A percentile compares a stretch with the other conserved stretches of the same genome.
phyloP scores from a whole-genome alignment of 35 echinoderm and acorn worm species.

The Apostichopus californicus region DNA sequence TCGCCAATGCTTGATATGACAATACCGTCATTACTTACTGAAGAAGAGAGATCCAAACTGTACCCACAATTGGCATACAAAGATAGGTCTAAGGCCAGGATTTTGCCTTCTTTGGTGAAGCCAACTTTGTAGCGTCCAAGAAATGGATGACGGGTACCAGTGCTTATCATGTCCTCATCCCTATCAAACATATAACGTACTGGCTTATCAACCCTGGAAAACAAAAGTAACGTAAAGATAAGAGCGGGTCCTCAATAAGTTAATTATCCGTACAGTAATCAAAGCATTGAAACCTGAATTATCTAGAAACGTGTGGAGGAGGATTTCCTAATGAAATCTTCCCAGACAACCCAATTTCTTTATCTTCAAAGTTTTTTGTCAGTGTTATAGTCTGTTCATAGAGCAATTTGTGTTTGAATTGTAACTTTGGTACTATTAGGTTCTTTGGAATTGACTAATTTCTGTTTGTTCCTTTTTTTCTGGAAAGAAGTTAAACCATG shows the following conservation, averaged over 20 bases:
- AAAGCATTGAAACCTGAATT: too few species aligned
- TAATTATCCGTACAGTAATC: too few species aligned
- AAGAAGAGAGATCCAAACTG: constrained; percentile 59
- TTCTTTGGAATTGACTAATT: too few species aligned
- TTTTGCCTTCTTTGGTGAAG: constrained; percentile 72
- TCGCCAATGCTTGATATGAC: too few species aligned
- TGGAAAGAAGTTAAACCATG: not conserved
- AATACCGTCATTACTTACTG: constrained; percentile 40
- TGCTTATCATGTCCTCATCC: constrained; percentile 88
- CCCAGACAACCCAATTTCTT: too few species aligned
- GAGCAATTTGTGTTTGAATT: too few species aligned
- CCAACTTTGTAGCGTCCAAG: constrained; percentile 90
- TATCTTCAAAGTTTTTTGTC: too few species aligned
- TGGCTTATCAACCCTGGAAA: constrained; percentile 68
- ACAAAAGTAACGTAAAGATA: not conserved
- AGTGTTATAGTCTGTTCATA: too few species aligned
- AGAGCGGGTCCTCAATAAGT: not conserved
- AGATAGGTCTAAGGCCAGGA: constrained; percentile 71
- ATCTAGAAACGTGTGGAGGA: too few species aligned
- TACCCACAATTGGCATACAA: constrained; percentile 77
- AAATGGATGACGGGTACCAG: constrained; percentile 82
- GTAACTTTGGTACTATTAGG: too few species aligned
- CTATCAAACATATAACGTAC: constrained; percentile 83
- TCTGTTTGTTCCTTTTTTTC: too few species aligned
- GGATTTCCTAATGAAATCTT: too few species aligned